Base-by-base conservation (phyloP, 2,113 vertebrate genomes). In the Paramormyrops kingsleyae region DNA sequence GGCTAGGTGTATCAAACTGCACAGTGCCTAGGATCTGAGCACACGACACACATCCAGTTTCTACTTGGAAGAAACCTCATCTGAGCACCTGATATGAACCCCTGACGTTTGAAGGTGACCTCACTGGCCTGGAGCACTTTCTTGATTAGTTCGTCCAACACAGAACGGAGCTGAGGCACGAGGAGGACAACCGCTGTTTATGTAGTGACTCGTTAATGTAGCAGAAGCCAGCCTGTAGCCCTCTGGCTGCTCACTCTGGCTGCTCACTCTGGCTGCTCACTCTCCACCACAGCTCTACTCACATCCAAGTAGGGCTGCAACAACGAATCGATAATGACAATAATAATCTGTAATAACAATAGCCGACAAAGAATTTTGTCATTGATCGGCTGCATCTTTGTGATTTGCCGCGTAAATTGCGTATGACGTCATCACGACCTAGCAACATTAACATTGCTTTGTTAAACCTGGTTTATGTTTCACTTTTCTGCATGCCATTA, bases 31-130 rank as follows among this genome's bases (percentile, higher is more conserved):
- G 50, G 80, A 86, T 62, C 83, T 13, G 49, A 39, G 52, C n/a
- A 87, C 83, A 15, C 42, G 15, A 21, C 27, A 53, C 70, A 66
- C 70, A 84, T 59, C 31, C 39, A 35, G 21, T 21, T 35, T 21
- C 52, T 44, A 10, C 50, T 62, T 42, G 50, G n/a, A 80, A 90
- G 89, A 90, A 92, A 91, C 70, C 53, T 50, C 90, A 91, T 87
- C 90, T 70, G 85, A 66, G 74, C 83, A 91, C 77, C 49, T 88
- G 90, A 83, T 89, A 88, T 46, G 42, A 85, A 8, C 52, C 19
- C 87, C n/a, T 74, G 87, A n/a, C 62, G 85, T n/a, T 56, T 70
- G 84, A 88, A 56, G 83, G 89, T 90, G 90, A 90, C 88, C 87
- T 92, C 89, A 90, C 3, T 59, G 80, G 89, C 83, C 87, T 86